phyloP scores from a whole-genome alignment of 2,797 vertebrate genomes.

The Helicolenus hilgendorfi region DNA sequence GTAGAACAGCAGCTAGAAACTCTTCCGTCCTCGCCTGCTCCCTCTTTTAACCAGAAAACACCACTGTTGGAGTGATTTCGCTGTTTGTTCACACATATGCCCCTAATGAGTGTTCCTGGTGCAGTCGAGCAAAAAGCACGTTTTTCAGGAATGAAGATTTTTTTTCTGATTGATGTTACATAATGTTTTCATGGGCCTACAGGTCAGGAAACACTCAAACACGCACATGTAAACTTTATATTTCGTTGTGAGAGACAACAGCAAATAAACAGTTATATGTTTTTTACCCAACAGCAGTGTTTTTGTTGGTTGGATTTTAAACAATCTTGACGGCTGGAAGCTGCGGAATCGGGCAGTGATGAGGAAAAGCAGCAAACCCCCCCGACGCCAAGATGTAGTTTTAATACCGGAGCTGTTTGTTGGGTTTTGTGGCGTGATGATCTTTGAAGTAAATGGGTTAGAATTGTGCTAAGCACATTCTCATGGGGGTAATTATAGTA shows the following conservation, averaged over 20 bases:
- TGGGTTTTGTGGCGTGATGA: conserved; percentile 70
- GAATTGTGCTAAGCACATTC: conserved; percentile 64
- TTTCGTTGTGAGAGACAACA: conserved; percentile 39
- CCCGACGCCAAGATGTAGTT: conserved; percentile 58
- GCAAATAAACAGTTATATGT: background rate
- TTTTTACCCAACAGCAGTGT: conserved; percentile 31
- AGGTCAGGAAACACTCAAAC: conserved; percentile 22
- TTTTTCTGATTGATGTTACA: background rate
- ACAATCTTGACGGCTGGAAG: conserved; percentile 49
- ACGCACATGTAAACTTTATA: conserved; percentile 49
- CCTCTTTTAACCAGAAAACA: conserved; percentile 15
- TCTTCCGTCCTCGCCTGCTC: conserved; percentile 25
- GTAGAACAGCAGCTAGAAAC: conserved; percentile 14
- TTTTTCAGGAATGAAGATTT: conserved; percentile 14
- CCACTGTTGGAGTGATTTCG: conserved; percentile 16
- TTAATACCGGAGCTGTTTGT: conserved; percentile 71
- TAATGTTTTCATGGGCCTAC: conserved; percentile 39
- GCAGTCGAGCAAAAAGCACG: conserved; percentile 30
- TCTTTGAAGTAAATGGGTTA: conserved; percentile 76
- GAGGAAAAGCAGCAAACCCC: conserved; percentile 23
- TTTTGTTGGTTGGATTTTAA: conserved; percentile 55
- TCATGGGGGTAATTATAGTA: conserved; percentile 71
- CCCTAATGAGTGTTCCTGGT: conserved; percentile 14
- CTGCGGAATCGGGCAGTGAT: conserved; percentile 25
- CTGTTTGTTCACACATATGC: conserved; percentile 57